These are phyloP conservation scores for Masticophis lateralis DNA, from an alignment of 2,797 vertebrate genomes.

Conservation along the genomic window DNA sequence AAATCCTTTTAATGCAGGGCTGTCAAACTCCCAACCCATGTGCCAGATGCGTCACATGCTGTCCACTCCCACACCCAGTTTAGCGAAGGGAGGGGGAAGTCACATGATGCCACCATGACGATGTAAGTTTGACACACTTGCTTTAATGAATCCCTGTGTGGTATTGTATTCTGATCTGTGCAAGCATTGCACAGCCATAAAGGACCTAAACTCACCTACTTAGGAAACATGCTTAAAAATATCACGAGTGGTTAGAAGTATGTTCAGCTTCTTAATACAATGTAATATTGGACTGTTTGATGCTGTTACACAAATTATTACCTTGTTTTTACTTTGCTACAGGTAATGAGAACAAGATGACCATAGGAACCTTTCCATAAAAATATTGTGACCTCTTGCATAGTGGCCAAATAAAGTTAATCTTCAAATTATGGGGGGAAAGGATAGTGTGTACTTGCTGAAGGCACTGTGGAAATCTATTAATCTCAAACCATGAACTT, in stretches of 20 bases:
- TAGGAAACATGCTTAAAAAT: background rate
- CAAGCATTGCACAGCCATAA: background rate
- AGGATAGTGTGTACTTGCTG: constrained; percentile 5
- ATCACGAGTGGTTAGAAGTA: constrained; percentile 3
- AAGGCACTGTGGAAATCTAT: constrained; percentile 37
- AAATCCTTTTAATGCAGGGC: background rate
- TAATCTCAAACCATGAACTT: constrained; percentile 61
- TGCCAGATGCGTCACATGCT: too few species aligned
- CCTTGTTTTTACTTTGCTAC: constrained; percentile 19
- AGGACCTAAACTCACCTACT: background rate
- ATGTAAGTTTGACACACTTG: too few species aligned
- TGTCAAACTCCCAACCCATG: too few species aligned
- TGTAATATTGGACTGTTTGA: constrained; percentile 9
- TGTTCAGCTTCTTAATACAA: constrained; percentile 14
- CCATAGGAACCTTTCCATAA: constrained; percentile 41
- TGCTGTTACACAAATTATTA: constrained; percentile 11
- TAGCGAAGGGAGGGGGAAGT: too few species aligned
- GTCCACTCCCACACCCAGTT: too few species aligned
- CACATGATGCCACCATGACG: too few species aligned
- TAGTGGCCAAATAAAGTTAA: background rate
- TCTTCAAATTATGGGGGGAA: background rate
- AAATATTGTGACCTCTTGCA: constrained; percentile 7
- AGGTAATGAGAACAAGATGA: constrained; percentile 24
- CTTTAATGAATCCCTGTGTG: background rate
- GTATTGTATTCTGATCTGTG: background rate